Percentiles rank a stretch among this genome's conserved stretches.
phyloP scores from a whole-genome alignment of 2,888 invertebrate genomes.

The Limnephilus rhombicus region DNA sequence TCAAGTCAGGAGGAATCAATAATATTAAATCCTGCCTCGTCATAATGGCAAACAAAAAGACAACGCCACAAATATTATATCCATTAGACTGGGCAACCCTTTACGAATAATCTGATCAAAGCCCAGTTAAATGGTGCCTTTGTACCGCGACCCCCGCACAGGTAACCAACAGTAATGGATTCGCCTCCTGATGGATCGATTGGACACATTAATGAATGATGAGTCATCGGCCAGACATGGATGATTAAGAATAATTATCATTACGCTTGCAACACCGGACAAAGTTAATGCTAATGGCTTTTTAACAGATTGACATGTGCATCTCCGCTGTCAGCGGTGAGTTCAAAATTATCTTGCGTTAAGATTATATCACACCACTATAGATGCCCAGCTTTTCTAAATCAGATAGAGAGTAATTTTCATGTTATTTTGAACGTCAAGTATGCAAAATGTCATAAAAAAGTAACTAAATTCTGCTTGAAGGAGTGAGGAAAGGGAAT shows the following conservation, averaged over 20 bases:
- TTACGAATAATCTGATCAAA: conserved; percentile 19
- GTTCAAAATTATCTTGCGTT: neutral
- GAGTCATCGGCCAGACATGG: conserved; percentile 51
- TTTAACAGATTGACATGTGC: conserved; percentile 47
- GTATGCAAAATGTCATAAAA: too few species aligned
- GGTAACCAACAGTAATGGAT: neutral
- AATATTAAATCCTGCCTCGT: neutral
- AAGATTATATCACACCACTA: neutral
- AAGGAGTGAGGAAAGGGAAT: too few species aligned
- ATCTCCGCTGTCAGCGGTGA: conserved; percentile 20
- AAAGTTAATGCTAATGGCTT: conserved; percentile 33
- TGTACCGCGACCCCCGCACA: neutral
- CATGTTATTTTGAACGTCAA: too few species aligned
- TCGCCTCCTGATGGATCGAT: conserved; percentile 61
- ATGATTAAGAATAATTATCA: conserved; percentile 57
- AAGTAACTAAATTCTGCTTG: too few species aligned
- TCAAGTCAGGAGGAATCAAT: neutral
- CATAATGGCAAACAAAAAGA: conserved; percentile 7
- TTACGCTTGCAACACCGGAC: neutral
- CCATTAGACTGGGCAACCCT: conserved; percentile 21
- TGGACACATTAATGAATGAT: conserved; percentile 61
- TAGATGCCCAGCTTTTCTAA: neutral
- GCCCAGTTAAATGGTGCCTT: conserved; percentile 18
- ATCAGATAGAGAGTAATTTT: too few species aligned
- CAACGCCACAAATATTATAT: neutral